Conservation (phyloP, 2,113 vertebrate genomes). For the Ardeotis arabs region DNA sequence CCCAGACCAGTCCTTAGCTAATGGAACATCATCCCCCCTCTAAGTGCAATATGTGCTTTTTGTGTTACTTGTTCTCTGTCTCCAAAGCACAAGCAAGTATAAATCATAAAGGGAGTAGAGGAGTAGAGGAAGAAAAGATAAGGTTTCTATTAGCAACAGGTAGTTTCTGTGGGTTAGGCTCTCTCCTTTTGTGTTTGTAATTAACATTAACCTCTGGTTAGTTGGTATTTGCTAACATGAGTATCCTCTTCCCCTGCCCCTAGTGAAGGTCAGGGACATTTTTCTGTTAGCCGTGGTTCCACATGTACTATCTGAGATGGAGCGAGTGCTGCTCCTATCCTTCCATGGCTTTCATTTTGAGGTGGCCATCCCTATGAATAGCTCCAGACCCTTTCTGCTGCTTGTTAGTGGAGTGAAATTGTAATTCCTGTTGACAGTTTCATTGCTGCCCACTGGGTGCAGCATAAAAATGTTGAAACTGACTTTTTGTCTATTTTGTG, state of each 20-base stretch:
- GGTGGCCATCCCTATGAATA: slow-evolving; percentile 6
- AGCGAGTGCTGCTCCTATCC: not conserved
- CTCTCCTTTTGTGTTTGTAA: not conserved
- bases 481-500: not conserved
- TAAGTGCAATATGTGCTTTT: not conserved
- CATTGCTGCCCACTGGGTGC: not conserved
- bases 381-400: slow-evolving; percentile 16
- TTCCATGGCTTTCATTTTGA: not conserved
- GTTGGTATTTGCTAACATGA: not conserved
- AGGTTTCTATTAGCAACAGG: slow-evolving; percentile 12
- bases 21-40: not conserved
- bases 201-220: not conserved
- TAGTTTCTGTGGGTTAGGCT: not conserved
- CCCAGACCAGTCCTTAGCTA: not conserved
- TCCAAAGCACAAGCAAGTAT: not conserved
- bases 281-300: not conserved
- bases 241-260: not conserved
- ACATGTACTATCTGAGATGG: not conserved
- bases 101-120: not conserved
- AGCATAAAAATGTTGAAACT: not conserved
- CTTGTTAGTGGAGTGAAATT: not conserved
- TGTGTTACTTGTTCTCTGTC: not conserved
- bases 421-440: slow-evolving; percentile 18
- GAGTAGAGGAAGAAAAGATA: not conserved
- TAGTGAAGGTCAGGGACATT: not conserved